phyloP scores from a whole-genome alignment of 2,797 vertebrate species.

The Pseudochromis fuscus region DNA sequence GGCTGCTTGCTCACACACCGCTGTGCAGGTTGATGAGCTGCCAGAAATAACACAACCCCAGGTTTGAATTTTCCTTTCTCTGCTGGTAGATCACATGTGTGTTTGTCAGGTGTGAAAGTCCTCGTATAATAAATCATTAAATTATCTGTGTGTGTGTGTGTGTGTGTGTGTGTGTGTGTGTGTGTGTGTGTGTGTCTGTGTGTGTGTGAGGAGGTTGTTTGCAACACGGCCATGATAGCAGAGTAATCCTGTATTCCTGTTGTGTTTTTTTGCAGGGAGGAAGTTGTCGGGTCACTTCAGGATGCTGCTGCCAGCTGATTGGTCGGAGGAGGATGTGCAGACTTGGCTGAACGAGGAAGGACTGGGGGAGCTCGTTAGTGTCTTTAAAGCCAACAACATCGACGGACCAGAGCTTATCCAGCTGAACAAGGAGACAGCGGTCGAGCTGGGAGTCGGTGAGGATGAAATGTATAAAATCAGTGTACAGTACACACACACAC shows the following conservation, averaged over 20 bases:
- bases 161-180: slow-evolving; percentile 38
- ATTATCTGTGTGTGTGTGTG: slow-evolving; percentile 13
- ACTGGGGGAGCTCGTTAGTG: slow-evolving; percentile 82
- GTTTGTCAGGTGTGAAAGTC: slow-evolving; percentile 19
- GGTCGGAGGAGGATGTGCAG: slow-evolving; percentile 90
- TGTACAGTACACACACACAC: slow-evolving; percentile 14
- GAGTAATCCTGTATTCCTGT: slow-evolving; percentile 67
- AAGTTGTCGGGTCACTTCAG: slow-evolving; percentile 56
- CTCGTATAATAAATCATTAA: no score
- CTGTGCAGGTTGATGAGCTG: slow-evolving; percentile 67
- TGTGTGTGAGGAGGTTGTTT: slow-evolving; percentile 51
- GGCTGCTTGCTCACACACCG: slow-evolving; percentile 28
- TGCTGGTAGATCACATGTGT: slow-evolving; percentile 12
- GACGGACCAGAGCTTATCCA: slow-evolving; percentile 88
- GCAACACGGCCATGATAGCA: slow-evolving; percentile 43
- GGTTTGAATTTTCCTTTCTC: slow-evolving; percentile 26
- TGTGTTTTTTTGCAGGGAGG: slow-evolving; percentile 77
- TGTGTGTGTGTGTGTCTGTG: slow-evolving; percentile 31
- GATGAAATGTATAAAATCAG: slow-evolving; percentile 29
- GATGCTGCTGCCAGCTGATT: slow-evolving; percentile 83
- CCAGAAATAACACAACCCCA: slow-evolving; percentile 39
- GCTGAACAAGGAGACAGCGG: slow-evolving; percentile 87
- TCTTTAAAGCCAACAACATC: slow-evolving; percentile 89
- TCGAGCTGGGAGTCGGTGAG: slow-evolving; percentile 92
- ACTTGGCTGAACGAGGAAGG: slow-evolving; percentile 86